A percentile compares a stretch with the other conserved stretches of the same genome.
phyloP scores from a whole-genome alignment of 2,113 vertebrate species.

The Pseudorectes ferrugineus region DNA sequence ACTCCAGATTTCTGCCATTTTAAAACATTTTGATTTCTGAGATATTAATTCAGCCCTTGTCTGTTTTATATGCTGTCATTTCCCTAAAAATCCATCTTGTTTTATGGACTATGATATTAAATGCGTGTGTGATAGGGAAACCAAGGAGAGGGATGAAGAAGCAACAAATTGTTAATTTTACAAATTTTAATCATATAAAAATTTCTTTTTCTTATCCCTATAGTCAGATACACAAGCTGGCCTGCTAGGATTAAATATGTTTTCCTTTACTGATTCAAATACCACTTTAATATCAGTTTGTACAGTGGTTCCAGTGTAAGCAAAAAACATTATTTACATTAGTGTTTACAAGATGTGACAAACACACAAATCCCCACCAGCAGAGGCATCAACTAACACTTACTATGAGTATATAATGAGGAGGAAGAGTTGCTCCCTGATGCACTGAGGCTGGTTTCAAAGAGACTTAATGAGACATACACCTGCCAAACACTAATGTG shows the following conservation, averaged over 20 bases:
- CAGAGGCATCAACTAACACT: neutral
- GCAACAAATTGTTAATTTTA: neutral
- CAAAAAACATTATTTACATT: neutral
- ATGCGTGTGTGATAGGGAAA: neutral
- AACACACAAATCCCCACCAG: neutral
- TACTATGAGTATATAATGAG: neutral
- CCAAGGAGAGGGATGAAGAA: neutral
- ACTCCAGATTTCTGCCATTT: neutral
- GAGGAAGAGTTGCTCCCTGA: neutral
- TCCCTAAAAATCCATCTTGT: neutral
- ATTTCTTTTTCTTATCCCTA: neutral
- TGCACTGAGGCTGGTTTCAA: neutral
- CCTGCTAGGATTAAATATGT: neutral
- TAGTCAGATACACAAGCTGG: neutral
- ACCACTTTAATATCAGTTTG: neutral
- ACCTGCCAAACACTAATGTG: neutral
- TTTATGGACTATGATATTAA: neutral
- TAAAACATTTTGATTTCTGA: neutral
- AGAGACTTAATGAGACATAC: constrained; percentile 15
- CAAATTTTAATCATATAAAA: neutral
- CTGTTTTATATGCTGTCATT: neutral
- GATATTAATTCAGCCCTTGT: neutral
- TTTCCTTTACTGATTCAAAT: neutral
- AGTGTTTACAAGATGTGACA: neutral
- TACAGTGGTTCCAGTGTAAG: neutral